Base-by-base conservation (phyloP, 2,113 vertebrate genomes). In the Ellobius talpinus region DNA sequence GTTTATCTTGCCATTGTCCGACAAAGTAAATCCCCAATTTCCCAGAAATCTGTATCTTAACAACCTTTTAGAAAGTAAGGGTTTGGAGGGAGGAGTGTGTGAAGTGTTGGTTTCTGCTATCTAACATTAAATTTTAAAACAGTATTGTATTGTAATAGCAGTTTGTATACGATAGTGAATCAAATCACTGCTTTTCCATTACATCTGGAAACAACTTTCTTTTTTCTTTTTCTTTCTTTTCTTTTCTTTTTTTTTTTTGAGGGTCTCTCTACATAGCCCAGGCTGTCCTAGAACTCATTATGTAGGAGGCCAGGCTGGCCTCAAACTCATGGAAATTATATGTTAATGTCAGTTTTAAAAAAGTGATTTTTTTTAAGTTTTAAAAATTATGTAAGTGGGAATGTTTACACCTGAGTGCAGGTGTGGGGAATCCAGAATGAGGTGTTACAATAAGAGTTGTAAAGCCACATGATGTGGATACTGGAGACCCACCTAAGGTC, bases 161-260 rank as follows among this genome's bases (percentile, higher is more conserved):
- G 29, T 81, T 95, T 97, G 95, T 58, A 74, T 93, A 24, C 78
- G 61, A 47, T 1, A 74, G 33, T 93, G 87, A 93, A 87, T 96
- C 76, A 88, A 92, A 93, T 97, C 96, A 90, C 45, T 81, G 68
- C 86, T 24, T 93, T 97, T 73, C 12, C 29, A 90, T 47, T 39
- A 1, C 94, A 96, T 96, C 91, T 89, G 61, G 90, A 68, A 97
- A 78, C 10, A 85, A 6, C 13, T 14, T 81, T 79, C 26, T 58
- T 81, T 36, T 79, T 81, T 52, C 52, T 13, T 52, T 52, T 52
- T 14, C 50, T 52, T 52, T 52, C 2, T 50, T 50, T 50, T 52
- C 1, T 50, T 52, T 14, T 7, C 33, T 52, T 17, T 58, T 24
- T 66, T 12, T 36, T 16, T 42, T 23, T 19, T n/a, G 21, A 58